Percentiles rank a stretch among this genome's conserved stretches.
Evolutionary conservation across 2,797 vertebrate species (phyloP).

Genomic region (Xiphophorus birchmanni): DNA sequence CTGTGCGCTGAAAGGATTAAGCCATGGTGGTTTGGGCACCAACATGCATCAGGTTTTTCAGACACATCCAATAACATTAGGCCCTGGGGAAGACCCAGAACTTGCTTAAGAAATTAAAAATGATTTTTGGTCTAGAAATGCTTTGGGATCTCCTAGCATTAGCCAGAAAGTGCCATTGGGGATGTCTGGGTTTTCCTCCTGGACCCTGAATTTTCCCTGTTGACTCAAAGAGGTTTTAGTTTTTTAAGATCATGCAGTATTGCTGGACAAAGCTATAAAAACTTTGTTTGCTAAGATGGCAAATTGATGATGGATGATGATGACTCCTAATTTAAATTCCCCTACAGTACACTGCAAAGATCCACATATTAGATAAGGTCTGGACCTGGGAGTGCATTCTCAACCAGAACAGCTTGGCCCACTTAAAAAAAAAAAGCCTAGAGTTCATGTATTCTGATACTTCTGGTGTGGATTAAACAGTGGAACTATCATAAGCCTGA

Average conservation of each 20-base stretch:
- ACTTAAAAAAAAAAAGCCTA: neutral
- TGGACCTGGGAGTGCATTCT: neutral
- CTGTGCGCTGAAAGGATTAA: neutral
- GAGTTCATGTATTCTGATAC: neutral
- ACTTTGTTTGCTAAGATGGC: neutral
- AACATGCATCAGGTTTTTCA: neutral
- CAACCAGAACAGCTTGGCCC: neutral
- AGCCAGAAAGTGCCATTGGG: neutral
- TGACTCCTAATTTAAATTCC: neutral
- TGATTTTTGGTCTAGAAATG: neutral
- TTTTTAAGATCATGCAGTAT: neutral
- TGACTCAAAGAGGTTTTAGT: neutral
- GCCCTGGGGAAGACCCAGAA: neutral
- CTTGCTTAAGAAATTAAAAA: neutral
- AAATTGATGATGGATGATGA: neutral
- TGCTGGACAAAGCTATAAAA: neutral
- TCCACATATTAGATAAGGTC: neutral
- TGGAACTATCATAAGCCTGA: neutral
- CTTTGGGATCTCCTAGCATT: neutral
- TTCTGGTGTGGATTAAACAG: neutral
- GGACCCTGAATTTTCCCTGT: neutral
- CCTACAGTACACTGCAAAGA: neutral
- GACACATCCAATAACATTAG: neutral
- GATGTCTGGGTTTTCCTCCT: neutral
- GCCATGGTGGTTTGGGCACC: neutral